Evolutionary conservation across 1,140 invertebrate genomes (phyloP).

Genomic region (Brachionus rotundiformis): DNA sequence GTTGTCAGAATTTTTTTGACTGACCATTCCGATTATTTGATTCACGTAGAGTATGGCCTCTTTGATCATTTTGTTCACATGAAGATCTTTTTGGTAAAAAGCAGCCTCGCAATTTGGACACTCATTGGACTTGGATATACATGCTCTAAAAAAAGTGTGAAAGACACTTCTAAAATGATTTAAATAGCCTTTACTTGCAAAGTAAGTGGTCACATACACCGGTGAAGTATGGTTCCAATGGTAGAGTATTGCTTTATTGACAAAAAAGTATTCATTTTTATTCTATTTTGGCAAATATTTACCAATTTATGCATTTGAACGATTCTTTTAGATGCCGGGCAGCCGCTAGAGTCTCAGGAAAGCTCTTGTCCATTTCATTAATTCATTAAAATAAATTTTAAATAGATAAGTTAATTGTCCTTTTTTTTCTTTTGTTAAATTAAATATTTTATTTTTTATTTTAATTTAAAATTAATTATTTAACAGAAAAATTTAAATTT

Average conservation of each 20-base stretch:
- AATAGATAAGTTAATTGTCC: no score
- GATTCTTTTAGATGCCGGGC: slow-evolving; percentile 32
- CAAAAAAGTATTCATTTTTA: neutral
- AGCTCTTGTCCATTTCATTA: neutral
- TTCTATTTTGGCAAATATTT: neutral
- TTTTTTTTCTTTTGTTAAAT: no score
- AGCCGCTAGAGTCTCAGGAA: neutral
- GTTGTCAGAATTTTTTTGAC: neutral
- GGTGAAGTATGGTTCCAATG: slow-evolving; percentile 2
- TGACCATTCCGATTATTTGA: slow-evolving; percentile 19
- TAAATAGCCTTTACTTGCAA: slow-evolving; percentile 50
- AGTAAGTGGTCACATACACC: slow-evolving; percentile 41
- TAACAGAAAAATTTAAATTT: no score
- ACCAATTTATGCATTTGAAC: slow-evolving; percentile 20
- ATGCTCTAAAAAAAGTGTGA: neutral
- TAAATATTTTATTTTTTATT: no score
- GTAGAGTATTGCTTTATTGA: neutral
- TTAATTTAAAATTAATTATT: no score
- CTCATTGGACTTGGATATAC: slow-evolving; percentile 19
- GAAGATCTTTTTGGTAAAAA: slow-evolving; percentile 44
- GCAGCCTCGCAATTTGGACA: slow-evolving; percentile 26
- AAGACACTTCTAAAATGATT: no score
- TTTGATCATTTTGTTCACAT: slow-evolving; percentile 51
- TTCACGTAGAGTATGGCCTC: slow-evolving; percentile 33
- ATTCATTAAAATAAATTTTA: neutral